Base-by-base conservation (phyloP, 2,113 vertebrate genomes). In the Ceyx margarethae region DNA sequence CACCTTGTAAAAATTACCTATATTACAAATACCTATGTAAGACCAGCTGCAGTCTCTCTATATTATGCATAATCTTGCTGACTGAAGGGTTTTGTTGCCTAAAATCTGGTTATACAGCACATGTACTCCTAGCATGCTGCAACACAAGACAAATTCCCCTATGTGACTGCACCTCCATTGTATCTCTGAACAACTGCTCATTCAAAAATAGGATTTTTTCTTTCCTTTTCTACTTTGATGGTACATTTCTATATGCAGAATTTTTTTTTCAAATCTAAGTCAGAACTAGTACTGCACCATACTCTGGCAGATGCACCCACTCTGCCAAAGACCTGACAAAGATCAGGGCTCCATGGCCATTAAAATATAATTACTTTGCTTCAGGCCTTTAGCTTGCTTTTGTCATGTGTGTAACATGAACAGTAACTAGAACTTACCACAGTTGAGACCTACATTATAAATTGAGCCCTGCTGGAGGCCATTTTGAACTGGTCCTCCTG, bases 1-100 rank as follows among this genome's bases (percentile, higher is more conserved):
- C 71, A 93, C 75, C 71, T 85, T 85, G 75, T 89, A 85, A 91
- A 90, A 96, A 72, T 22, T 80, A 83, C 83, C 65, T 77, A 5
- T 42, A 26, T 61, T 81, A 42, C 22, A 80, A 31, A 89, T 25
- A 83, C 5, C 56, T 35, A 14, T 4, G 29, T 26, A 85, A 85
- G 46, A 80, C 8, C 81, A 93, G 81, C 56, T 89, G 60, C 62
- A 46, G 45, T 58, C 87, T 69, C 50, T 69, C 48, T 73, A 71
- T 92, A 89, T 74, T 51, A 79, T 7, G 13, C 72, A 64, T 69
- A 77, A 56, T 28, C 35, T 71, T 82, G 33, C 26, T 83, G 40
- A 71, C 9, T 68, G 64, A 85, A 87, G 40, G 62, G 40, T 33
- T 84, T 66, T 75, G 42, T 53, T 81, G 29, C 67, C 71, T 87